Evolutionary conservation across 2,113 vertebrate genomes (phyloP), one percentile per base, ranked within the genome.

Genomic region (Scytalopus superciliaris): DNA sequence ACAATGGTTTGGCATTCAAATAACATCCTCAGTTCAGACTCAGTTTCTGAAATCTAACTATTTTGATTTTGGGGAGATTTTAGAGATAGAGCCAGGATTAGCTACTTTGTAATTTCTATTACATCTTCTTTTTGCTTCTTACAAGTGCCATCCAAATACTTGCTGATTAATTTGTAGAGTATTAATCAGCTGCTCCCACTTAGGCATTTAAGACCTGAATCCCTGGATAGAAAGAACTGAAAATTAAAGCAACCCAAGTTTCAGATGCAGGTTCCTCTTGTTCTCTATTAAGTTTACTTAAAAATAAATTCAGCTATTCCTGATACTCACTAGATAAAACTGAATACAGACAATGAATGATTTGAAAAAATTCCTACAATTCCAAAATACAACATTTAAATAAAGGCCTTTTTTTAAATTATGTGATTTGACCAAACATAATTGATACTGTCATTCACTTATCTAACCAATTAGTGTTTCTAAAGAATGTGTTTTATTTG

Each of bases 381-480:
- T 81, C 57, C 50, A 52, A 63, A 96, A 92, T 28, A 62, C 82
- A 94, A 59, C 35, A 92, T 86, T 94, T 94, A 75, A 66, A 59
- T 83, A 78, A 84, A 94, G 79, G 39, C 25, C 27, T 74, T 94
- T 90, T 49, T 81, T 49, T 49, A 47, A 96, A 96, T 91, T 94
- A 89, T 45, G 63, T 80, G 56, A 56, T 85, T 94, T 93, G 81
- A 67, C 83, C 35, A 89, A 73, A 82, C 70, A 82, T 56, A 97
- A 93, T 12, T 91, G 81, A 96, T 97, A 91, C 53, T 96, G 66
- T 81, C 92, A 96, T 91, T 96, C 73, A 57, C 78, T 93, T 45
- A 93, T 93, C 96, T 95, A 97, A 83, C 83, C 85, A 97, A 97
- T 97, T 96, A 97, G 45, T 68, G 67, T 94, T 97, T 97, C 93